Base-by-base conservation (phyloP, 1,140 invertebrate species). In the Papilio glaucus region DNA sequence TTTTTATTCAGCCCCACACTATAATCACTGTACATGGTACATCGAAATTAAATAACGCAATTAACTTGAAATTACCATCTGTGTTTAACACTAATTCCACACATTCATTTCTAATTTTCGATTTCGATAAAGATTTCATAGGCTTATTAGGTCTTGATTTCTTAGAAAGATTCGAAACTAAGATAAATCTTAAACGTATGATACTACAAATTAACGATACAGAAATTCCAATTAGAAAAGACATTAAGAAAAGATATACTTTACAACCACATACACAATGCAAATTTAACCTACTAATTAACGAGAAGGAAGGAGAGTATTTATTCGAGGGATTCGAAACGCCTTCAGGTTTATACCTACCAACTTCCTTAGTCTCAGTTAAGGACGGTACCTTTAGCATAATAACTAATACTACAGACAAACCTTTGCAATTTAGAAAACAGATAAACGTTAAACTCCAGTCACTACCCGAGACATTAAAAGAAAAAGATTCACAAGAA, bases 61-160 rank as follows among this genome's bases (percentile, higher is more conserved):
- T 41, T 1, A 1, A 41, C 13, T 13, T 13, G 13, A 12, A 41
- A 13, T 41, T 41, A 13, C 75, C 77, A 45, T 37, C 57, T 49
- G 4, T 73, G 6, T 79, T 41, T 13, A 41, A 13, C 4, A 13
- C 10, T 4, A 4, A 41, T 13, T 12, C 39, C 10, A 41, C 33
- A 26, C 70, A 71, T 26, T 61, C 60, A 10, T 71, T 71, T 7
- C 53, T 71, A 4, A 71, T 71, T 18, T 71, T 71, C 8, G 41
- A 62, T 2, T 71, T 71, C 7, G 70, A 71, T 8, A 41, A 71
- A n/a, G 70, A 71, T 26, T 71, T 71, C 42, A 62, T 42, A 2
- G 71, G 71, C 0, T 24, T 63, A 18, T 21, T 72, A 63, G 71
- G 71, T 1, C 39, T 33, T 1, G 71, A 72, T 42, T 63, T 72